Evolutionary conservation across 2,113 vertebrate genomes (phyloP), one percentile per base, ranked within the genome.

Genomic region (Melanocharis versteri): DNA sequence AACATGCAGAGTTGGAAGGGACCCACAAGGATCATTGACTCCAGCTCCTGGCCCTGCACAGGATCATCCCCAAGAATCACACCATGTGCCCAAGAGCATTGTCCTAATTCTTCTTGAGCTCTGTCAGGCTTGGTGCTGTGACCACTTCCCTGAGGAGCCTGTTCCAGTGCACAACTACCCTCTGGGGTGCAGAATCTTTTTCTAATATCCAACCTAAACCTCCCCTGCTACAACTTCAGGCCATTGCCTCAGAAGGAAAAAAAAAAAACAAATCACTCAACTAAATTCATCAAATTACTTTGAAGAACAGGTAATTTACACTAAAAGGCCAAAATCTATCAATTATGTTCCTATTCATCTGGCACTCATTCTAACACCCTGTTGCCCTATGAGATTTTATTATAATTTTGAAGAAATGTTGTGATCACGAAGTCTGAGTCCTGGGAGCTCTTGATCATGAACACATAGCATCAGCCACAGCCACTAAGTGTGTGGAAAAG

Each of bases 271-370:
- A n/a, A 28, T 65, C 27, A 15, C 26, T 71, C 61, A 60, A 39
- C 11, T 42, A 60, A 69, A 79, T 68, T 60, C 48, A 82, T 21
- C 22, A n/a, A 31, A 48, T 2, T 2, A 48, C n/a, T 87, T 70
- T 54, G 40, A 80, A 69, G 16, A 61, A 50, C 7, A 22, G 11
- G 11, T 39, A 33, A 47, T 47, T 84, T 78, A 47, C 27, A 58
- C 23, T 39, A 35, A 39, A 87, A 77, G 6, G 7, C 6, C 20
- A 64, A 75, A 81, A 75, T 60, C 33, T 64, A 40, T 30, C n/a
- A 37, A 1, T 35, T 35, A 31, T 7, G 7, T 35, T 62, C 9
- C n/a, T 30, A 51, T 7, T 76, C 40, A 60, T 9, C 3, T 0
- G 1, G 21, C 13, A 33, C 65, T 83, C 56, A 33, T 79, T 88